phyloP scores from a whole-genome alignment of 2,797 vertebrate species.

The Peromyscus nudipes region DNA sequence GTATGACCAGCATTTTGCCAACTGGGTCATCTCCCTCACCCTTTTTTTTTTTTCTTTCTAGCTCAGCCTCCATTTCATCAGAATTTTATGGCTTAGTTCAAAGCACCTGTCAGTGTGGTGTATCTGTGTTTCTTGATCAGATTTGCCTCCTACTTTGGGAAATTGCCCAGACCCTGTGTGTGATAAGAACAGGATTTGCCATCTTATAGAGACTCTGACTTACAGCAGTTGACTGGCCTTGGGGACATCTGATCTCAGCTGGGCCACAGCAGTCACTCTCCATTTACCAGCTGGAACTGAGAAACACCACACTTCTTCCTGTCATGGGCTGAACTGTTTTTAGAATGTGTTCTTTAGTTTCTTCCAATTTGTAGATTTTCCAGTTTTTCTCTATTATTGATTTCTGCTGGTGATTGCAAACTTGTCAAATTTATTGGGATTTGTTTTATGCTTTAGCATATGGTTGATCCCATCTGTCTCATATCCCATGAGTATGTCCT shows the following conservation, averaged over 20 bases:
- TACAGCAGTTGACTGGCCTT: background rate
- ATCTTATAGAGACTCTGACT: background rate
- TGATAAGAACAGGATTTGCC: background rate
- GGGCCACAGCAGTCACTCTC: background rate
- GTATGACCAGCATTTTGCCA: background rate
- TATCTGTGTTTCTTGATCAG: background rate
- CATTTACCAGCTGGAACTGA: background rate
- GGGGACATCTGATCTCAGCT: background rate
- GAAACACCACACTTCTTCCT: background rate
- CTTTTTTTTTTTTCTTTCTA: too few relatives aligned
- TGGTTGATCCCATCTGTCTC: conserved; percentile 14
- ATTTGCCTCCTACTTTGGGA: background rate
- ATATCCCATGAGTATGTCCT: background rate
- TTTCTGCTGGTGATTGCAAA: conserved; percentile 58
- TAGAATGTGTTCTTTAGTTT: conserved; percentile 2
- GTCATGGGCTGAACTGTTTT: background rate
- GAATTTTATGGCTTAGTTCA: background rate
- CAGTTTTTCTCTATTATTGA: conserved; percentile 36
- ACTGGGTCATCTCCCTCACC: background rate
- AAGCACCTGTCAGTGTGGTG: background rate
- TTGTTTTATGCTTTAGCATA: conserved; percentile 57
- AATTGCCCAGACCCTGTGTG: background rate
- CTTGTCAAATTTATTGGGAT: conserved; percentile 36
- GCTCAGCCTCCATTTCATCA: background rate
- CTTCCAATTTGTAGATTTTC: conserved; percentile 37